Conservation (phyloP, 2,888 invertebrate species). For the Chloroclystis v-ata region DNA sequence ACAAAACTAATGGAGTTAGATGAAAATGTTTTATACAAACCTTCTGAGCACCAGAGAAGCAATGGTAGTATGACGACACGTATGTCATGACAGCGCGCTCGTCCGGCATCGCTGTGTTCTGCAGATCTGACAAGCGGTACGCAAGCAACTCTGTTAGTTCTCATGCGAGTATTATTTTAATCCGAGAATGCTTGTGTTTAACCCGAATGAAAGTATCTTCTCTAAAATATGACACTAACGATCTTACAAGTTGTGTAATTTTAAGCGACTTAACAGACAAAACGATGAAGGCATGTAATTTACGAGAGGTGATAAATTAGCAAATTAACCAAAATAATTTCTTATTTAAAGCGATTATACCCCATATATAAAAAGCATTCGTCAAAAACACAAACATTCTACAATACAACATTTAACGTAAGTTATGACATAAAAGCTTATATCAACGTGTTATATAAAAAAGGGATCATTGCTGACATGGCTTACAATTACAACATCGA, state of each 20-base stretch:
- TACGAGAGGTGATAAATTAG: too few species aligned
- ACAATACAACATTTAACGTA: slow-evolving; percentile 38
- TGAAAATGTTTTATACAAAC: slow-evolving; percentile 76
- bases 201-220: too few species aligned
- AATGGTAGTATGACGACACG: slow-evolving; percentile 99
- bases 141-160: slow-evolving; percentile 72
- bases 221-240: too few species aligned
- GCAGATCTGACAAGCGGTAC: slow-evolving; percentile 88
- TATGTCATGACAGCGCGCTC: slow-evolving; percentile 99
- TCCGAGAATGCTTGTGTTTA: slow-evolving; percentile 45
- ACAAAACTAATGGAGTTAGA: slow-evolving; percentile 22
- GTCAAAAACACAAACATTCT: slow-evolving; percentile 46
- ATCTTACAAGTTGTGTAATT: too few species aligned
- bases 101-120: slow-evolving; percentile 99
- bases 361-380: too few species aligned
- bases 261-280: too few species aligned
- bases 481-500: slow-evolving; percentile 22
- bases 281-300: too few species aligned
- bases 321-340: too few species aligned
- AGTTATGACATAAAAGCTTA: slow-evolving; percentile 55
- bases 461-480: slow-evolving; percentile 18
- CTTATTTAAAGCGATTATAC: too few species aligned
- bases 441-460: slow-evolving; percentile 26
- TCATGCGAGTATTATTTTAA: slow-evolving; percentile 56
- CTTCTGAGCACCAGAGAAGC: slow-evolving; percentile 99